phyloP scores from a whole-genome alignment of 2,113 vertebrate species.

The Ailurus styani region DNA sequence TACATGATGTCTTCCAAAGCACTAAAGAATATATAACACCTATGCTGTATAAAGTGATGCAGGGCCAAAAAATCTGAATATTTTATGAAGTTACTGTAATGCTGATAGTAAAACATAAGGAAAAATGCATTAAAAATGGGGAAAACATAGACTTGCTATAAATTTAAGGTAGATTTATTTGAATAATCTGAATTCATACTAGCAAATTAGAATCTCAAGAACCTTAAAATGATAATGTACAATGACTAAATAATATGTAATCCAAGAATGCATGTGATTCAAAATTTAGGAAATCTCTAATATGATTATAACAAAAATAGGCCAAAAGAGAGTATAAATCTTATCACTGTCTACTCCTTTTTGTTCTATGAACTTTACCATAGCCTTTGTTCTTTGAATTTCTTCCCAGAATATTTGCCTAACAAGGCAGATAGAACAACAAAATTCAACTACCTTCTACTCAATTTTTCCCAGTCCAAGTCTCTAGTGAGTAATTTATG shows the following conservation, averaged over 20 bases:
- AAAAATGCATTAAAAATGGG: not conserved
- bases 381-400: not conserved
- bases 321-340: not conserved
- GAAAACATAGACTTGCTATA: not conserved
- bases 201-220: not conserved
- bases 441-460: not conserved
- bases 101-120: not conserved
- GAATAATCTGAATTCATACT: not conserved
- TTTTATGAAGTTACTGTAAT: not conserved
- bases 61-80: not conserved
- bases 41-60: not conserved
- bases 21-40: not conserved
- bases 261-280: not conserved
- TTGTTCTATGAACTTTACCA: not conserved
- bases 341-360: not conserved
- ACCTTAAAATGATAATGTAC: not conserved
- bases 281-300: not conserved
- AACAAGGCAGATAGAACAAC: not conserved
- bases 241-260: not conserved
- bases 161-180: not conserved
- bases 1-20: not conserved
- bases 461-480: not conserved
- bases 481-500: constrained; percentile 44
- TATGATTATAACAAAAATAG: not conserved
- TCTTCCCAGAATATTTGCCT: not conserved